Evolutionary conservation across 2,797 vertebrate species (phyloP), one percentile per base, ranked within the genome.

Genomic region (Spatula versicolor): DNA sequence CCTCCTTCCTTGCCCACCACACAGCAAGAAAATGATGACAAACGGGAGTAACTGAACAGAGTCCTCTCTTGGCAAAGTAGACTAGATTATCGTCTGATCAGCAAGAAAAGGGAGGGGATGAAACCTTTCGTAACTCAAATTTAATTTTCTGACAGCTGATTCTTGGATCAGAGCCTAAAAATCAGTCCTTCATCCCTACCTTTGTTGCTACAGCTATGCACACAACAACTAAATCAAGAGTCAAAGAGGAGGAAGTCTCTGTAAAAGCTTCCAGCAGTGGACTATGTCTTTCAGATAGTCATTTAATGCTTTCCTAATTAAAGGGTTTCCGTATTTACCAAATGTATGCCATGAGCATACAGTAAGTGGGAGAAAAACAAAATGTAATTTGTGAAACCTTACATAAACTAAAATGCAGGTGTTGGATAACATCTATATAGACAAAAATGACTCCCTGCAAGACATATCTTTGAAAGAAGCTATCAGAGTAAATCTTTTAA

Each of bases 401-500:
- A 88, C 79, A 37, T 97, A 96, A 96, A 97, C 92, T 93, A 62
- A 97, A 96, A 91, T 75, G 73, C 93, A 96, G 82, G 90, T 92
- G 88, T 93, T 94, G 91, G 92, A 80, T 97, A 96, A 96, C 93
- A 96, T 97, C 95, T 95, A 8, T 90, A 18, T 66, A 94, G 97
- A 96, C 78, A 96, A 96, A 96, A 92, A 28, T 66, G 96, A 52
- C 87, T 94, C 78, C 69, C 84, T 82, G 81, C 46, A 74, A 81
- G 82, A 90, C 45, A 37, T 73, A 87, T 66, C 91, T 87, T 84
- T 94, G 92, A 94, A 96, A 95, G 86, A 90, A 97, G 75, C 25
- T 75, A 90, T 86, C 35, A 67, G 66, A 95, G 50, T 94, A 96
- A 96, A 93, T 96, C 90, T 91, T 97, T 96, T 96, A 95, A 97